A percentile compares a stretch with the other conserved stretches of the same genome.
phyloP scores from a whole-genome alignment of 2,113 vertebrate genomes.

The Protobothrops flavoviridis region DNA sequence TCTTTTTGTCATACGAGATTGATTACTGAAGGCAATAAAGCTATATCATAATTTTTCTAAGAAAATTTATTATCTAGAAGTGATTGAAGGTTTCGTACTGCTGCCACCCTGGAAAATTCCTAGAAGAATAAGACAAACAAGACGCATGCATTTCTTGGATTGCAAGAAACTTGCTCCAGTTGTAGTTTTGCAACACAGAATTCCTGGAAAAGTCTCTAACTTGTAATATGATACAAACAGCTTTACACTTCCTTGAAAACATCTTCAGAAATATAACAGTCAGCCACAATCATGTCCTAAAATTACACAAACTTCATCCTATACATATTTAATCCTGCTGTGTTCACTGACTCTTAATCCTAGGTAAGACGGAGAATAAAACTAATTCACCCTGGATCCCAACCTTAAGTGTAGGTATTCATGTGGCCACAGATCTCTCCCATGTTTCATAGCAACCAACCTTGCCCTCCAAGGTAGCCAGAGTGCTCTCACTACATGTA shows the following conservation, averaged over 20 bases:
- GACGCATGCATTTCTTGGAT: background rate
- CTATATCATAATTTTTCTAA: background rate
- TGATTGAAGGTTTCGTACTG: background rate
- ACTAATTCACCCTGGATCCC: background rate
- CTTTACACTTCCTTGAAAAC: background rate
- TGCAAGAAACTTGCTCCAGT: background rate
- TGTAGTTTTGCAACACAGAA: background rate
- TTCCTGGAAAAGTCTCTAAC: conserved; percentile 6
- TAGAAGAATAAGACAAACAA: conserved; percentile 1
- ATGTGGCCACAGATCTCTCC: background rate
- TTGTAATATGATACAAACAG: background rate
- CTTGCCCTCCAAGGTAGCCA: background rate
- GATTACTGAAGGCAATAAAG: background rate
- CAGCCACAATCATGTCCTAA: background rate
- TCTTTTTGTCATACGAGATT: background rate
- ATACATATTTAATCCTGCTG: background rate
- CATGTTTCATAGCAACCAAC: background rate
- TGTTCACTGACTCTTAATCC: background rate
- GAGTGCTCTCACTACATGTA: background rate
- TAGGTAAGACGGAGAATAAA: background rate
- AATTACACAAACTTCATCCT: background rate
- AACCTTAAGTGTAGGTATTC: background rate
- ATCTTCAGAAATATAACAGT: background rate
- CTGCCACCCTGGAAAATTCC: background rate
- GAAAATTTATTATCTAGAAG: background rate